phyloP scores from a whole-genome alignment of 2,888 invertebrate genomes.

The Euzophera pinguis region DNA sequence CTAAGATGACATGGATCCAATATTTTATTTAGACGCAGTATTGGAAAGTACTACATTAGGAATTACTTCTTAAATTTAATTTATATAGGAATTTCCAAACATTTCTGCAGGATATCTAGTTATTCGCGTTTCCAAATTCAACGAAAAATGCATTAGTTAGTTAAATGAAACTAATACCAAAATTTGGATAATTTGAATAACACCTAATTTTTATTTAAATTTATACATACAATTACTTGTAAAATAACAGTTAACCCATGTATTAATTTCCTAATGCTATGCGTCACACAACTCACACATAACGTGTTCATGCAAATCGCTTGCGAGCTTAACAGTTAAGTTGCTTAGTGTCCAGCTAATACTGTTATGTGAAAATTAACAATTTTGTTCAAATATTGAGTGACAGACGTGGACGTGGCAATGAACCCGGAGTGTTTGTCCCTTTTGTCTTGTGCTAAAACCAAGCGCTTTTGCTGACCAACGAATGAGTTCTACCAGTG shows the following conservation, averaged over 20 bases:
- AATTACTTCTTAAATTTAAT: no score
- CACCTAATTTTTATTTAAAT: no score
- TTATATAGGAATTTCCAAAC: no score
- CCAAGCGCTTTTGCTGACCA: neutral
- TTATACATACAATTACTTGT: no score
- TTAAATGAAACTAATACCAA: no score
- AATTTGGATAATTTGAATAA: no score
- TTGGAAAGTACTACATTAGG: no score
- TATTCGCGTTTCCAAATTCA: no score
- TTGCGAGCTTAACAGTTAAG: constrained; percentile 47
- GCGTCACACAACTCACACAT: constrained; percentile 58
- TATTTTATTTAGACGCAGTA: no score
- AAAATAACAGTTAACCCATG: neutral
- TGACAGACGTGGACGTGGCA: constrained; percentile 19
- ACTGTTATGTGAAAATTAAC: constrained; percentile 52
- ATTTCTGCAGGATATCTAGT: no score
- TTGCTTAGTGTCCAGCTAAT: constrained; percentile 52
- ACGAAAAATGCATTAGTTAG: no score
- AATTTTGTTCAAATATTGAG: constrained; percentile 22
- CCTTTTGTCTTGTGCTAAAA: neutral
- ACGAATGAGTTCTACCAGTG: neutral
- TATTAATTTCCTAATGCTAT: constrained; percentile 15
- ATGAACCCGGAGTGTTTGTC: constrained; percentile 3
- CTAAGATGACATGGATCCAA: no score
- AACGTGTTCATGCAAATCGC: constrained; percentile 54